Evolutionary conservation across 1,140 invertebrate species (phyloP).

Genomic region (Pissodes strobi): DNA sequence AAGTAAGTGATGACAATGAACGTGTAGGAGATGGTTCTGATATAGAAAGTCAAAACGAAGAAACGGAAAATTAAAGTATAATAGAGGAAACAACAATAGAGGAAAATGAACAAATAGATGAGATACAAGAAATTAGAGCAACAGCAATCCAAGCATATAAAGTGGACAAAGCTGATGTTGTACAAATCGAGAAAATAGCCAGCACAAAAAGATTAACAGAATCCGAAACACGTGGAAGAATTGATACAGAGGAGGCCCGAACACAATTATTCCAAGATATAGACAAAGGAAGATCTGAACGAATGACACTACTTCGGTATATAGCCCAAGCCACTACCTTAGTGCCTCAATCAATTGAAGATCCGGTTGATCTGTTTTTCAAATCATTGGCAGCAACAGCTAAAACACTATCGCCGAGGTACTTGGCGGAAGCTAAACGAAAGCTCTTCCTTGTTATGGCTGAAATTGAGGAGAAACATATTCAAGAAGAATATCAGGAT

Average conservation of each 20-base stretch:
- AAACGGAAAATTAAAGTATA: neutral
- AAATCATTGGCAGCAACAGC: neutral
- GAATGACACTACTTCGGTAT: neutral
- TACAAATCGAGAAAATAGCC: neutral
- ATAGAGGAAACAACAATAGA: neutral
- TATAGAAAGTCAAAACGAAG: neutral
- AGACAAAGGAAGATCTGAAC: neutral
- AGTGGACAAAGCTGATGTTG: neutral
- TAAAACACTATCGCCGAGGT: neutral
- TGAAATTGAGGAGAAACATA: conserved; percentile 5
- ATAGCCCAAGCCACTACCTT: neutral
- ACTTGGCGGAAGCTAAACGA: conserved; percentile 4
- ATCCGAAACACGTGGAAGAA: no score
- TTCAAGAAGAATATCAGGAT: neutral
- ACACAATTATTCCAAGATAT: neutral
- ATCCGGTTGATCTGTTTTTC: neutral
- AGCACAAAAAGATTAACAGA: neutral
- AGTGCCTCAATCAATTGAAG: neutral
- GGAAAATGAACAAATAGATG: conserved; percentile 1
- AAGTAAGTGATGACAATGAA: neutral
- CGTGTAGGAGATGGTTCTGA: conserved; percentile 4
- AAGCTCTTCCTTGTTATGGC: neutral
- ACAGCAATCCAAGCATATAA: neutral
- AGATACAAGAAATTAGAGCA: neutral
- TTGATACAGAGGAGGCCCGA: neutral